These are phyloP conservation scores for Aegotheles bennettii DNA, from an alignment of 2,113 vertebrate species.

Conservation along the genomic window DNA sequence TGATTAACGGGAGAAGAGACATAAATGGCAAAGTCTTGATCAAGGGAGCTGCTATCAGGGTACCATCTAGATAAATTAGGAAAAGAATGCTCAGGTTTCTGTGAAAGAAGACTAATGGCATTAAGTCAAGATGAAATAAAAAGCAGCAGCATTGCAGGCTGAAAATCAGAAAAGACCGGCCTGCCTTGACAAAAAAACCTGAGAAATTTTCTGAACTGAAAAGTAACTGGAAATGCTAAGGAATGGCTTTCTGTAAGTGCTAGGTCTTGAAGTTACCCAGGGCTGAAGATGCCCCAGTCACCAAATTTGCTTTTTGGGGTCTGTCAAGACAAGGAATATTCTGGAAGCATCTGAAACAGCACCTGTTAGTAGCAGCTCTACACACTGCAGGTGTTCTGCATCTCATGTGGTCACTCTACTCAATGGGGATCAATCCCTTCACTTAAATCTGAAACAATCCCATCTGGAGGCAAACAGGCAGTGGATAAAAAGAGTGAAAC, in stretches of 20 bases:
- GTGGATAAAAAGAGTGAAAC: neutral
- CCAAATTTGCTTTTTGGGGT: neutral
- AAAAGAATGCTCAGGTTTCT: slow-evolving; percentile 72
- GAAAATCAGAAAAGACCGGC: slow-evolving; percentile 67
- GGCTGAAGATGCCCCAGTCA: neutral
- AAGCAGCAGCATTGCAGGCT: slow-evolving; percentile 51
- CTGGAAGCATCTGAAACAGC: neutral
- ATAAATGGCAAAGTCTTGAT: slow-evolving; percentile 76
- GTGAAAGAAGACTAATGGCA: slow-evolving; percentile 75
- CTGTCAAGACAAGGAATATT: slow-evolving; percentile 23
- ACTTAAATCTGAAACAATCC: neutral
- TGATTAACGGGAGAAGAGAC: slow-evolving; percentile 77
- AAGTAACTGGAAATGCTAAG: slow-evolving; percentile 48
- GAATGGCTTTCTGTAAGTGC: neutral
- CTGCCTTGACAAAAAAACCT: slow-evolving; percentile 53
- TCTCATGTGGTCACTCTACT: neutral
- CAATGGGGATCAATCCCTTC: neutral
- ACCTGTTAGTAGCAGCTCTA: neutral
- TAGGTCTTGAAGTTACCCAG: neutral
- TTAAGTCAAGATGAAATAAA: slow-evolving; percentile 77
- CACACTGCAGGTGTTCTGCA: neutral
- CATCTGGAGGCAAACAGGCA: neutral
- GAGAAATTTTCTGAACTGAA: slow-evolving; percentile 55
- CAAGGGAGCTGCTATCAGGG: slow-evolving; percentile 74
- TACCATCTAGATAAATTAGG: slow-evolving; percentile 78